Evolutionary conservation across 2,797 vertebrate species (phyloP), one percentile per base, ranked within the genome.

Genomic region (Poeciliopsis gracilis): DNA sequence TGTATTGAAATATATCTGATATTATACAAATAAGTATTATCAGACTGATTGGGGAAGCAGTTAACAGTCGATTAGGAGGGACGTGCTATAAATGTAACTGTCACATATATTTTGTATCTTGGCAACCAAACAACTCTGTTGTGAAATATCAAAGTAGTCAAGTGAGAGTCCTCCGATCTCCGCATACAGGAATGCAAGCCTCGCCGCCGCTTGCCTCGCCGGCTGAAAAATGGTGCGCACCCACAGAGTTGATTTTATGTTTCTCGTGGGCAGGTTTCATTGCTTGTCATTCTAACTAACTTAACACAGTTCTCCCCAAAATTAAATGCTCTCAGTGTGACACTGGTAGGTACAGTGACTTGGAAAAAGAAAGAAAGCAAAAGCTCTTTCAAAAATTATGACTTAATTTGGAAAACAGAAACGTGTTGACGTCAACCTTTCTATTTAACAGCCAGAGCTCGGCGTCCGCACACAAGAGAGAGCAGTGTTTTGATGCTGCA

Each of bases 401-500:
- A n/a, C 8, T 46, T 5, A n/a, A 5, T 28, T 45, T 46, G 25
- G 25, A 28, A 28, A 28, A 70, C 43, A 70, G 9, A 70, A 70
- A 16, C n/a, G 77, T 59, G 84, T 80, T 75, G 77, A 86, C 72
- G 36, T 2, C 12, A 94, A 91, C 81, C 87, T 61, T 0, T 4
- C 83, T 73, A 73, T 86, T 59, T 73, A 45, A 38, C 77, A 33
- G 79, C 72, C 69, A 47, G 20, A 38, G 4, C 77, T 28, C 63
- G 8, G 55, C n/a, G 49, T 53, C 49, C 55, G 74, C 10, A 12
- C 11, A 47, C 28, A 73, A 82, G 83, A 83, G 69, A 41, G 38
- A 53, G 72, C 77, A 55, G 77, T 93, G 93, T 94, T 94, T 91
- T 91, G 95, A 90, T 91, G 88, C 90, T 47, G 55, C 94, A 93